Evolutionary conservation across 2,113 vertebrate species (phyloP), one percentile per base, ranked within the genome.

Genomic region (Notarius lentiginosus): DNA sequence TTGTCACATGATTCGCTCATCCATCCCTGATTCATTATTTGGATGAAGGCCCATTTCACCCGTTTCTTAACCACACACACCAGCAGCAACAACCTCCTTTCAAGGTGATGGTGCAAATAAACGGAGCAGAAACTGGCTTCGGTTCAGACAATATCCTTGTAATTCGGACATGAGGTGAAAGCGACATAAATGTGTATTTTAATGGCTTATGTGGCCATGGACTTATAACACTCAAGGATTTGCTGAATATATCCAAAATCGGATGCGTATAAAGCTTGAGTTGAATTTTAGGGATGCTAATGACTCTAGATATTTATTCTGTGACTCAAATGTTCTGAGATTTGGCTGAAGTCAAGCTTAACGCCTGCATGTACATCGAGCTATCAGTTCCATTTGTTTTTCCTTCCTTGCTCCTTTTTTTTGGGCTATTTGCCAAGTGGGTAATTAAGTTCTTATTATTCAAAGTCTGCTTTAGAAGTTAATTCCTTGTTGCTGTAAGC

Each of bases 401-500:
- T 49, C 56, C 61, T 80, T 49, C 56, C 61, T n/a, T 75, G 9
- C 34, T 73, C 55, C 60, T 17, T 75, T n/a, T 73, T 84, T 55
- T 58, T 27, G 65, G 34, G 87, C 60, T 58, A 86, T 72, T 81
- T 66, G 81, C 83, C 82, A 87, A n/a, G 30, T 61, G 55, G 82
- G 81, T 89, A 87, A 82, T 90, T 89, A 73, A 82, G 80, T 88
- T 87, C 83, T 88, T 90, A 91, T 87, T 88, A 84, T 89, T 87
- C 83, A 77, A 81, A 85, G 79, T 84, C 87, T 83, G 53, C 79
- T 85, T 88, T 85, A 87, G 87, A 87, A 86, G 85, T 83, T 85
- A 73, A 87, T 87, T 89, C 86, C 56, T 34, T 51, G 14, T 85
- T 85, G 85, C 83, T 88, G 79, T 88, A 82, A 89, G 85, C 83